These are phyloP conservation scores for Zootermopsis nevadensis DNA, from an alignment of 2,888 invertebrate genomes.

Conservation along the genomic window DNA sequence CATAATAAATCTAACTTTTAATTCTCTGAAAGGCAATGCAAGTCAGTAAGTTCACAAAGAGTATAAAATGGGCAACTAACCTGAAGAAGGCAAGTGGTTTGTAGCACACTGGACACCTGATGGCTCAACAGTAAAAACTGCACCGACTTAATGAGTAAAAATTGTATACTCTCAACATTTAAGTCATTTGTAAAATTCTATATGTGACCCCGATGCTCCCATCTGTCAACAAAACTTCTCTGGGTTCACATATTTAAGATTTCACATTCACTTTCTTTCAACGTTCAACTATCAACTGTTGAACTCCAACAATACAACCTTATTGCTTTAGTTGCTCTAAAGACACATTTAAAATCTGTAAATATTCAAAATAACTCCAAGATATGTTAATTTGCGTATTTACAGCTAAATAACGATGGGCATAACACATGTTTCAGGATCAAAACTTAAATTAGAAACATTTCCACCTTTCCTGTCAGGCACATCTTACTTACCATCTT, in stretches of 20 bases:
- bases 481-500: not conserved
- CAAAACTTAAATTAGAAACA: not conserved
- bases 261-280: not conserved
- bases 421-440: not conserved
- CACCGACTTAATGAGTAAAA: no score
- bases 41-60: no score
- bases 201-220: no score
- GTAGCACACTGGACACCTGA: no score
- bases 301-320: constrained; percentile 13
- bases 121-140: no score
- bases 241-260: not conserved
- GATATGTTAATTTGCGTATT: not conserved
- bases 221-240: no score
- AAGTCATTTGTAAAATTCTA: no score
- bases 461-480: not conserved
- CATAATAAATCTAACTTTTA: no score
- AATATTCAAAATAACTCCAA: constrained; percentile 29
- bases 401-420: not conserved
- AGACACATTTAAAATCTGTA: constrained; percentile 8
- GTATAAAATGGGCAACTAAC: no score
- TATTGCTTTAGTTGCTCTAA: constrained; percentile 37
- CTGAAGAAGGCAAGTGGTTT: no score
- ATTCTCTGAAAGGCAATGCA: no score
- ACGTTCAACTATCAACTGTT: not conserved
- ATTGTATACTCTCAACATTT: no score